A percentile compares a stretch with the other conserved stretches of the same genome.
Conservation (phyloP, 2,888 invertebrate genomes). For the Tromatobia lineatoria region DNA sequence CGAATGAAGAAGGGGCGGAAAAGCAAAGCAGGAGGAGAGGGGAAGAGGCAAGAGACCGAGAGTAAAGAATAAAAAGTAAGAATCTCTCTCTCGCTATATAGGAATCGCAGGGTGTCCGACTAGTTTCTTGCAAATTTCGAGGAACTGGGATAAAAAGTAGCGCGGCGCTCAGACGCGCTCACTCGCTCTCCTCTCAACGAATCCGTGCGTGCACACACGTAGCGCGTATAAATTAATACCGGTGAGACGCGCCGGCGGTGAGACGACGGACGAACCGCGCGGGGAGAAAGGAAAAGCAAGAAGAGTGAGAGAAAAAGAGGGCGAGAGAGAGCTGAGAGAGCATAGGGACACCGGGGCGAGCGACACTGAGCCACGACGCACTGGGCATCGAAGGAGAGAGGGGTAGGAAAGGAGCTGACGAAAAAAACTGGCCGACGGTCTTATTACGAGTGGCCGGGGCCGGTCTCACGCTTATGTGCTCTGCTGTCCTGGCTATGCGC, state of each 20-base stretch:
- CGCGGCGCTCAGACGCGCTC: conserved; percentile 68
- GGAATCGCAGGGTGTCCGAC: conserved; percentile 79
- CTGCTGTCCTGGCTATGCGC: conserved; percentile 57
- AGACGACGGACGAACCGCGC: conserved; percentile 42
- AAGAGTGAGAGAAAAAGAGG: conserved; percentile 56
- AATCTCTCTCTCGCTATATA: conserved; percentile 67
- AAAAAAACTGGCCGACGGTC: conserved; percentile 85
- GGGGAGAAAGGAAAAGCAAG: conserved; percentile 37
- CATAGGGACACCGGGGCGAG: conserved; percentile 46
- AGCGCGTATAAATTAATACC: conserved; percentile 85
- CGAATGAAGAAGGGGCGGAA: conserved; percentile 1
- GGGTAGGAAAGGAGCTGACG: conserved; percentile 71
- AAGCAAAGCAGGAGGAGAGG: conserved; percentile 19
- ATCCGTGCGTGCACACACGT: conserved; percentile 84
- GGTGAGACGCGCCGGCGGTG: conserved; percentile 69
- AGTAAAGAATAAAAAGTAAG: conserved; percentile 63
- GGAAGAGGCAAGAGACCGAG: conserved; percentile 38
- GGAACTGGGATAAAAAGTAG: conserved; percentile 84
- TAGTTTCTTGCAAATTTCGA: conserved; percentile 86
- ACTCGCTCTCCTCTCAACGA: conserved; percentile 21
- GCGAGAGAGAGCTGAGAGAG: conserved; percentile 61
- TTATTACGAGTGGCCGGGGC: conserved; percentile 83
- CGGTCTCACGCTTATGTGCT: conserved; percentile 83
- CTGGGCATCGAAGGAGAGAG: conserved; percentile 49
- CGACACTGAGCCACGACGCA: conserved; percentile 18